Evolutionary conservation across 2,113 vertebrate species (phyloP), one percentile per base, ranked within the genome.

Genomic region (Orthonyx spaldingii): DNA sequence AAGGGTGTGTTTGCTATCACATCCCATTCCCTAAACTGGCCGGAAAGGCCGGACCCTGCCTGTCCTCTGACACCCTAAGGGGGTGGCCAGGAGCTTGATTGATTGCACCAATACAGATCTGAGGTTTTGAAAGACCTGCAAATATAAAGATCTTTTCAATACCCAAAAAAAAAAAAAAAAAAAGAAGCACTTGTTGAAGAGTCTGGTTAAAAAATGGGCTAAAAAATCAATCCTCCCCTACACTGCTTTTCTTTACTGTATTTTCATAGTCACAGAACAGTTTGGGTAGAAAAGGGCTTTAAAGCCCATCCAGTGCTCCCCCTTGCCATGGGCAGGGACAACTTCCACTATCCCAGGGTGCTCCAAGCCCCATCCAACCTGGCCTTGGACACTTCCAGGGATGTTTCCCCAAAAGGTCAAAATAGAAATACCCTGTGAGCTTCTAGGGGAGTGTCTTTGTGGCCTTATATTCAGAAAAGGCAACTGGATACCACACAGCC

Each of bases 351-450:
- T 13, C 21, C 39, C 55, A 41, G 11, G 28, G 0, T 82, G 13
- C 53, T 89, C 69, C 70, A 41, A 76, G 17, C 24, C 55, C 13
- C 0, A 0, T 53, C 69, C 53, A 60, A 0, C 24, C 14, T 9
- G 21, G 30, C 30, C 53, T 53, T 15, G 47, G 15, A 1, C 46
- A 60, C 4, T 68, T 0, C 24, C 70, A 68, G 30, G 7, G 9
- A 55, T 27, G 28, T 39, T 83, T 6, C 11, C 33, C 64, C 17
- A 59, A 61, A 79, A 79, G 4, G 7, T 53, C 55, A 5, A 81
- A 81, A 27, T 1, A 42, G n/a, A 65, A 81, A 77, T 20, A n/a
- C 20, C 10, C 20, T n/a, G 1, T 19, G 6, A 47, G 11, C 22
- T 63, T 50, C 11, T 41, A 27, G 7, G 16, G 13, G 4, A 44